Percentiles rank a stretch among this genome's conserved stretches.
Conservation (phyloP, 2,797 vertebrate species). For the Phataginus tricuspis region DNA sequence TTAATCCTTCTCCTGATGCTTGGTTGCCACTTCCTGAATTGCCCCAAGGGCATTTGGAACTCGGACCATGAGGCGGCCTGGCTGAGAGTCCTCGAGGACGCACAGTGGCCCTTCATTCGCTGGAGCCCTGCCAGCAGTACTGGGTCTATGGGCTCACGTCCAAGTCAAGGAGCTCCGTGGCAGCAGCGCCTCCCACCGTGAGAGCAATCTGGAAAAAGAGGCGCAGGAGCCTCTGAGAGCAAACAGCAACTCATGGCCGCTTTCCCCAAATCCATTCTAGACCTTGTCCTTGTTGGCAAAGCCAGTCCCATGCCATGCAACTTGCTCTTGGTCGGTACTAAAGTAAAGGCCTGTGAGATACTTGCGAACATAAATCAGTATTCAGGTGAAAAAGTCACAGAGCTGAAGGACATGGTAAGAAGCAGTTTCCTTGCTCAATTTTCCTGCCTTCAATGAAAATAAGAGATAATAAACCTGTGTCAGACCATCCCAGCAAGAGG, state of each 20-base stretch:
- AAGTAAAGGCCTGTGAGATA: neutral
- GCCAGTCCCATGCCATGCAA: neutral
- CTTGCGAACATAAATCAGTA: neutral
- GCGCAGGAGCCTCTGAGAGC: neutral
- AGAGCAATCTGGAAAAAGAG: neutral
- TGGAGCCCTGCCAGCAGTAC: neutral
- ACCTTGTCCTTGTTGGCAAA: neutral
- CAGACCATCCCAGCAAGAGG: neutral
- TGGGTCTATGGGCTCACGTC: accelerated
- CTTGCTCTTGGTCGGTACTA: neutral
- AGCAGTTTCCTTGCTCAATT: neutral
- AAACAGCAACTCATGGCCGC: neutral
- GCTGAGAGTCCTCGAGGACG: accelerated
- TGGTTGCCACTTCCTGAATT: neutral
- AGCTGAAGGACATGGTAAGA: neutral
- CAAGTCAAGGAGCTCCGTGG: neutral
- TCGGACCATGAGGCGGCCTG: accelerated
- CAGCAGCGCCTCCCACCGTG: neutral
- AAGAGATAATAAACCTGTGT: neutral
- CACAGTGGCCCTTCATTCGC: accelerated
- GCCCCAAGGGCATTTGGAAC: neutral
- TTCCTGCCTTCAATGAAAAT: neutral
- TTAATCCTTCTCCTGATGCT: neutral
- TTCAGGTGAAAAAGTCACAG: neutral
- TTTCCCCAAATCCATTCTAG: neutral